A percentile compares a stretch with the other conserved stretches of the same genome.
These are phyloP conservation scores for Halictus ligatus DNA, from an alignment of 2,888 invertebrate genomes.

Conservation along the genomic window DNA sequence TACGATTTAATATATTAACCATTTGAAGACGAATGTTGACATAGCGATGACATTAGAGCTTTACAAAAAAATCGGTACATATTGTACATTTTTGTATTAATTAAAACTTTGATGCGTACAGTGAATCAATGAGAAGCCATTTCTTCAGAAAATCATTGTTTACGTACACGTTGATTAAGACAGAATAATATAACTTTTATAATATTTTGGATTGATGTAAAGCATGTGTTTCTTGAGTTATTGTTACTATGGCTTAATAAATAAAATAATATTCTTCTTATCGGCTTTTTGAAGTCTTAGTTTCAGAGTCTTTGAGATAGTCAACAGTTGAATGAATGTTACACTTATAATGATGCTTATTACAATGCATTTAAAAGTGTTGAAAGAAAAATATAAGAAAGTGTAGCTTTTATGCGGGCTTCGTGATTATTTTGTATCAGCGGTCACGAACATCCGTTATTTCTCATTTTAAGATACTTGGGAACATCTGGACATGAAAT, in stretches of 20 bases:
- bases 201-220: neutral
- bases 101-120: too few species aligned
- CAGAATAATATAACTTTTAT: too few species aligned
- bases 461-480: neutral
- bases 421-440: neutral
- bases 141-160: neutral
- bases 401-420: neutral
- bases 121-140: too few species aligned
- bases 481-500: slow-evolving; percentile 18
- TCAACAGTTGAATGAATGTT: neutral
- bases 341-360: neutral
- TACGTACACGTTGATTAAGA: neutral
- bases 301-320: neutral
- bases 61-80: too few species aligned
- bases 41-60: too few species aligned
- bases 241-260: too few species aligned
- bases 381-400: neutral
- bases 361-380: neutral
- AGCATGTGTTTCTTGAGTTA: too few species aligned
- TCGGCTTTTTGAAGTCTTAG: too few species aligned
- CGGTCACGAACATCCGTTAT: neutral
- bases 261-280: too few species aligned
- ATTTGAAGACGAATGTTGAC: too few species aligned
- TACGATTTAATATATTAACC: too few species aligned
- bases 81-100: too few species aligned